Percentiles rank a stretch among this genome's conserved stretches.
These are phyloP conservation scores for Temnothorax curvispinosus DNA, from an alignment of 1,140 invertebrate species.

Conservation along the genomic window DNA sequence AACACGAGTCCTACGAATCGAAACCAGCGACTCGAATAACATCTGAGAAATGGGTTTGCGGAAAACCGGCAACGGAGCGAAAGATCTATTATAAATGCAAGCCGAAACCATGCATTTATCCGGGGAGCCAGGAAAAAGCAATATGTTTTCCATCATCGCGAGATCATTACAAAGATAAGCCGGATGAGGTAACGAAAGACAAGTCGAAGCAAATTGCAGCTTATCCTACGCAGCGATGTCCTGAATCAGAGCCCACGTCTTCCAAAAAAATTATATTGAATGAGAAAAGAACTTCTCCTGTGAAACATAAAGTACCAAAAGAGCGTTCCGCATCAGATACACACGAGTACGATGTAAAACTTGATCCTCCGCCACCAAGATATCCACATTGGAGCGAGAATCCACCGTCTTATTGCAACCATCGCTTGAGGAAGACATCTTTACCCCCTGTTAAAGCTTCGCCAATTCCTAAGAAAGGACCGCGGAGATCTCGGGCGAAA, in stretches of 20 bases:
- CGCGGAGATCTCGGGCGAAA: not conserved
- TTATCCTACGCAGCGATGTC: not conserved
- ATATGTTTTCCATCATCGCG: not conserved
- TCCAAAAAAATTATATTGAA: not conserved
- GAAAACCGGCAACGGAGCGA: conserved; percentile 2
- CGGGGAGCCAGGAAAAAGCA: not conserved
- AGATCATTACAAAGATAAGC: not conserved
- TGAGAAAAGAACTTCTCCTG: not conserved
- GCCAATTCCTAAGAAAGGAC: not conserved
- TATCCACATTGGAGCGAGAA: conserved; percentile 47
- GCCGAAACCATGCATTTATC: not conserved
- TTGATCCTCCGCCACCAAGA: conserved; percentile 37
- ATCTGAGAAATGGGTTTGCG: not conserved
- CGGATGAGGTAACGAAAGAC: not conserved
- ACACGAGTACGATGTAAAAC: not conserved
- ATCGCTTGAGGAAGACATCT: not conserved
- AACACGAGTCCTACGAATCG: not conserved
- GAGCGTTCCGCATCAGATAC: not conserved
- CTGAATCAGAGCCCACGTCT: not conserved
- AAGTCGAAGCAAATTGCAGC: not conserved
- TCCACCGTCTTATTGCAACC: not conserved
- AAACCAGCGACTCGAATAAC: not conserved
- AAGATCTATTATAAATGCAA: conserved; percentile 10
- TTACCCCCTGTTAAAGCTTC: not conserved
- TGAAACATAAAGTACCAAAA: not conserved